Conservation (phyloP, 1,140 invertebrate genomes). For the Lasioglossum baleicum region DNA sequence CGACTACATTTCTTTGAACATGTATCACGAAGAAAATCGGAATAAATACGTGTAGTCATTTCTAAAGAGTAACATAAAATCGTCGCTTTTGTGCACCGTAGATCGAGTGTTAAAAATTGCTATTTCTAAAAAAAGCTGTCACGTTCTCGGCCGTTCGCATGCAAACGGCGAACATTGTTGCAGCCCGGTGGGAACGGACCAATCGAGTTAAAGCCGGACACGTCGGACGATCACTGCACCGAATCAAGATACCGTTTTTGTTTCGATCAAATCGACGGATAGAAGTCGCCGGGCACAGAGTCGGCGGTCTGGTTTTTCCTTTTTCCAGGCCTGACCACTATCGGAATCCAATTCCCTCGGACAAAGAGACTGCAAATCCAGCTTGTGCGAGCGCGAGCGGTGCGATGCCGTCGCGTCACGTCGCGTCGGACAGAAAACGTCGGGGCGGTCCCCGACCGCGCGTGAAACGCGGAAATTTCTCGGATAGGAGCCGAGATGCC, state of each 20-base stretch:
- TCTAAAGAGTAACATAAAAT: no score
- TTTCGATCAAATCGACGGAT: not conserved
- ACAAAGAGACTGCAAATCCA: not conserved
- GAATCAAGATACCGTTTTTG: slow-evolving; percentile 1
- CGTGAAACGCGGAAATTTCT: not conserved
- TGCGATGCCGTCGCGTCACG: not conserved
- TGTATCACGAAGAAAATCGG: no score
- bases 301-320: not conserved
- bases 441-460: not conserved
- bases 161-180: not conserved
- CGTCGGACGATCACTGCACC: not conserved
- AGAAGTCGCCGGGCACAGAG: not conserved
- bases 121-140: no score
- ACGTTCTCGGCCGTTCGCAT: not conserved
- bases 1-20: no score
- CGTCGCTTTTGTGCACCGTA: no score
- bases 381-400: not conserved
- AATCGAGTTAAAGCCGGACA: slow-evolving; percentile 1
- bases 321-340: not conserved
- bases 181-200: not conserved
- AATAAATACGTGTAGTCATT: no score
- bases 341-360: not conserved
- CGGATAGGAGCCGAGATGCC: not conserved
- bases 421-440: no score
- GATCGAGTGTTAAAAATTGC: no score